phyloP scores from a whole-genome alignment of 2,113 vertebrate species.

The Serilophus lunatus region DNA sequence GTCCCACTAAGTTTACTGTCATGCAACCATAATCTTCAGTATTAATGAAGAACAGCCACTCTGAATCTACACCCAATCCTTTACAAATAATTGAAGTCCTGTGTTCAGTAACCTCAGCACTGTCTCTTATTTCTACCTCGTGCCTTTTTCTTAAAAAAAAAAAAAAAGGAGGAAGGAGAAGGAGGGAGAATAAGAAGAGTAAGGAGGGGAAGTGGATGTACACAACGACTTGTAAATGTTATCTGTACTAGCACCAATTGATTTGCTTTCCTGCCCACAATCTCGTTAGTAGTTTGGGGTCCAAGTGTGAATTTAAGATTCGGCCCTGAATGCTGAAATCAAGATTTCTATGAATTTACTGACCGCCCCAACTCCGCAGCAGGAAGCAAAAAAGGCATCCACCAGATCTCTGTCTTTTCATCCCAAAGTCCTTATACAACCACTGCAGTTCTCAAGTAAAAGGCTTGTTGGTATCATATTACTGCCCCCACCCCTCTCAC shows the following conservation, averaged over 20 bases:
- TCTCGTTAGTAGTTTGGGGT: neutral
- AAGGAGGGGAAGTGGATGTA: neutral
- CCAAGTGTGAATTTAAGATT: neutral
- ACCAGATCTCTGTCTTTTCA: neutral
- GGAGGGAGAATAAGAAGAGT: neutral
- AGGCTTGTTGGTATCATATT: neutral
- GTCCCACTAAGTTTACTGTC: neutral
- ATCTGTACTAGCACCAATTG: neutral
- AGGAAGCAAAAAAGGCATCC: neutral
- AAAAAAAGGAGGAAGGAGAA: neutral
- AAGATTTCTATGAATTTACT: neutral
- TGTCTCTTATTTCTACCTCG: neutral
- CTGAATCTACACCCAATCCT: neutral
- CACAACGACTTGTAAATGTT: neutral
- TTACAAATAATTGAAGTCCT: neutral
- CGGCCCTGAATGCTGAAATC: neutral
- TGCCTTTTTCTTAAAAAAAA: neutral
- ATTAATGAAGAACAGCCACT: neutral
- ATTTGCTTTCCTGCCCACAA: neutral
- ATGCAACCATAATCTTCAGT: neutral
- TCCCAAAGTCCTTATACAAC: slow-evolving; percentile 33
- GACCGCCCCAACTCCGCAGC: neutral
- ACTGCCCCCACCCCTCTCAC: neutral
- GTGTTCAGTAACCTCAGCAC: neutral
- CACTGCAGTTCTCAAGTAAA: slow-evolving; percentile 30